These are phyloP conservation scores for Illadopsis cleaveri DNA, from an alignment of 2,113 vertebrate genomes.

Conservation along the genomic window DNA sequence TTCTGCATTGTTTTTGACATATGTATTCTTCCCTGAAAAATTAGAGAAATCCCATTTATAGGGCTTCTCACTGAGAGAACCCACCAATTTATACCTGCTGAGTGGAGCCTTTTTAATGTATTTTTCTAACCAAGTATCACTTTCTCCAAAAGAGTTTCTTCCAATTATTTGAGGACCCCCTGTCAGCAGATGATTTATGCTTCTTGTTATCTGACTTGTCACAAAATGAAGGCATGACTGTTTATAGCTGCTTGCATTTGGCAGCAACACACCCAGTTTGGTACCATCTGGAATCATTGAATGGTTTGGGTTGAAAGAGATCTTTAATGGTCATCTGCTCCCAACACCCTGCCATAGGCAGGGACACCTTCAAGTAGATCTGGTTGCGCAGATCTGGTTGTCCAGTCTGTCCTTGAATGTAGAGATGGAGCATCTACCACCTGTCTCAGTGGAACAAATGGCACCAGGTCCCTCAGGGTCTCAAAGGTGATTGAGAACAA, in stretches of 20 bases:
- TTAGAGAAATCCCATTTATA: background rate
- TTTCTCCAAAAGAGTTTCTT: background rate
- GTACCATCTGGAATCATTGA: background rate
- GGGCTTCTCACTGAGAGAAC: background rate
- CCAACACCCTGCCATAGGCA: fast-evolving
- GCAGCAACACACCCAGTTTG: background rate
- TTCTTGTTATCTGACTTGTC: background rate
- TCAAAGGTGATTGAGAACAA: background rate
- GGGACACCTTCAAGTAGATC: background rate
- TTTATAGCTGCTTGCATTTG: background rate
- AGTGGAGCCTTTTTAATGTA: background rate
- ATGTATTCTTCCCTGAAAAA: background rate
- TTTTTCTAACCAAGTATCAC: background rate
- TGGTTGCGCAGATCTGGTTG: background rate
- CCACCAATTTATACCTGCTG: background rate
- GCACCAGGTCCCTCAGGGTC: background rate
- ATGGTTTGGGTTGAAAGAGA: background rate
- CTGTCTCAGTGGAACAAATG: background rate
- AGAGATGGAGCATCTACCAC: background rate
- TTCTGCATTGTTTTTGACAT: background rate
- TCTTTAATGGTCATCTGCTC: background rate
- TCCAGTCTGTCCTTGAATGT: background rate
- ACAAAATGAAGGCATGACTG: background rate
- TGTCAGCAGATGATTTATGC: background rate
- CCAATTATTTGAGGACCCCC: background rate